Evolutionary conservation across 2,797 vertebrate genomes (phyloP).

Genomic region (Phrynocephalus guinanensis): DNA sequence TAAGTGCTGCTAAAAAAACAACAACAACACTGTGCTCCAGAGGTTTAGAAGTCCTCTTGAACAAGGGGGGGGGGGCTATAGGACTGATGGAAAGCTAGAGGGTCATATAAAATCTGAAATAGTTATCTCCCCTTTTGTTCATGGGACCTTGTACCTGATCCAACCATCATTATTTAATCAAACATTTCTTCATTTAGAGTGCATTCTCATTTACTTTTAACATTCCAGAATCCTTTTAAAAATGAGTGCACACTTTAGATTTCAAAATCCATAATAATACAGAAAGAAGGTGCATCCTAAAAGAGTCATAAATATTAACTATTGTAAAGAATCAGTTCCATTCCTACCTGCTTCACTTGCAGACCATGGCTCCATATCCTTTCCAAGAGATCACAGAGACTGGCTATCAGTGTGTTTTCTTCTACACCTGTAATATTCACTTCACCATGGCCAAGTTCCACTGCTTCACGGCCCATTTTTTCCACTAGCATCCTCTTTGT

Average conservation of each 20-base stretch:
- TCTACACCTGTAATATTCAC: conserved; percentile 98
- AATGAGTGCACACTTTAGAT: neutral
- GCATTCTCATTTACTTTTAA: neutral
- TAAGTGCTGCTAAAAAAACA: neutral
- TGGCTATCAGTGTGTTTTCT: conserved; percentile 97
- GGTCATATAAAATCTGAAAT: neutral
- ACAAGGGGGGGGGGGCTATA: neutral
- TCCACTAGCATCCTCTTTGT: conserved; percentile 99
- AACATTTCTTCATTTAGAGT: conserved; percentile 17
- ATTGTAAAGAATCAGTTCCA: neutral
- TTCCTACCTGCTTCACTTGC: conserved; percentile 94
- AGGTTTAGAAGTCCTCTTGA: neutral
- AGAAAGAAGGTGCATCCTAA: neutral
- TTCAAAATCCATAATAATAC: neutral
- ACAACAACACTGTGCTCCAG: neutral
- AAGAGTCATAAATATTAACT: neutral
- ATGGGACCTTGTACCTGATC: neutral
- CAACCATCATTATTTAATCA: conserved; percentile 6
- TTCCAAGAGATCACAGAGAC: conserved; percentile 96
- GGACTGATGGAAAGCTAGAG: neutral
- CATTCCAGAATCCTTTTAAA: neutral
- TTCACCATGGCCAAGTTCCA: conserved; percentile 97
- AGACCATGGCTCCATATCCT: conserved; percentile 99
- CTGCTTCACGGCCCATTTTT: conserved; percentile 98
- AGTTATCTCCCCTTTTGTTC: neutral